Percentiles rank a stretch among this genome's conserved stretches.
Evolutionary conservation across 2,113 vertebrate species (phyloP).

Genomic region (Bubo bubo): DNA sequence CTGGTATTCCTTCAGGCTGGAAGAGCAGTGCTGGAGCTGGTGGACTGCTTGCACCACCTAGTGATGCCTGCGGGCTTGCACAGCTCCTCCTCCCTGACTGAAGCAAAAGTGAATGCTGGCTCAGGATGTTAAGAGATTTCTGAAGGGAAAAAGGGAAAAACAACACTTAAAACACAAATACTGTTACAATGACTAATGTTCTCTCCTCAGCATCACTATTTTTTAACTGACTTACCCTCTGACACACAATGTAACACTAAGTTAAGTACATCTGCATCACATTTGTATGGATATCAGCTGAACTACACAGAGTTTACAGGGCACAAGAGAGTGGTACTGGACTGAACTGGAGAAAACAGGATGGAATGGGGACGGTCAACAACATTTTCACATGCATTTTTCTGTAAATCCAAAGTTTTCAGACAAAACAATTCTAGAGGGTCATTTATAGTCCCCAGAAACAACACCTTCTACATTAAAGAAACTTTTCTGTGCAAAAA

Average conservation of each 20-base stretch:
- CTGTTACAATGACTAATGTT: background rate
- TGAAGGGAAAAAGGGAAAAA: fast-evolving
- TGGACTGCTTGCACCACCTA: slow-evolving; percentile 30
- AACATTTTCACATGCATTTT: background rate
- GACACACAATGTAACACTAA: fast-evolving
- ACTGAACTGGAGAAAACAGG: background rate
- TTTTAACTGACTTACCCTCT: background rate
- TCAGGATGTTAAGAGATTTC: background rate
- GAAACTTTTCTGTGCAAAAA: background rate
- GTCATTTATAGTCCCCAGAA: background rate
- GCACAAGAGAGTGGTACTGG: background rate
- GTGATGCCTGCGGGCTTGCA: background rate
- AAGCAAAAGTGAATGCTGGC: fast-evolving
- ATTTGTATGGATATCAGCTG: background rate
- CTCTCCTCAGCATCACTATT: background rate
- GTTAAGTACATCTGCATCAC: background rate
- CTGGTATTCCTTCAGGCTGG: fast-evolving
- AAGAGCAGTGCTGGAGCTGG: background rate
- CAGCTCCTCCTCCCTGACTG: background rate
- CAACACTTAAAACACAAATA: background rate
- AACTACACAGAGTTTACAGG: background rate
- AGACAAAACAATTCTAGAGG: background rate
- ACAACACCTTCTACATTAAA: background rate
- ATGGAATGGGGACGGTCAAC: background rate
- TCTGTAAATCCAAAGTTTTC: background rate